Conservation (phyloP, 2,113 vertebrate species). For the Ceyx melanurus region DNA sequence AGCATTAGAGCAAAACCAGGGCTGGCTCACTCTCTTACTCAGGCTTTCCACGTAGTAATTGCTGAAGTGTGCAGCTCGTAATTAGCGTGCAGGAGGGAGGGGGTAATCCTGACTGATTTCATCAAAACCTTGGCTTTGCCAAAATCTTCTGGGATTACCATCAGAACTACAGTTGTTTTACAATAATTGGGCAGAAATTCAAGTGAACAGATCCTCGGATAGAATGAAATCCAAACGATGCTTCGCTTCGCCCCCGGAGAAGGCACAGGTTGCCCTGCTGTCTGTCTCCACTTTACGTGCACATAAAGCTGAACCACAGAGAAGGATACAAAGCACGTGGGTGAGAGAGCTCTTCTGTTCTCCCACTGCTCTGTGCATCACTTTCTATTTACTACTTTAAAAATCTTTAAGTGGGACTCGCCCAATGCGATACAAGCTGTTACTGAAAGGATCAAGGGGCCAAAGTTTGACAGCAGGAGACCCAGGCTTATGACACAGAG, state of each 20-base stretch:
- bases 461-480: constrained; percentile 19
- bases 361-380: background rate
- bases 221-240: background rate
- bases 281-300: accelerated
- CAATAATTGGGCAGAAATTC: constrained; percentile 9
- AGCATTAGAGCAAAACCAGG: background rate
- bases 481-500: background rate
- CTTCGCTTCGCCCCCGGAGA: background rate
- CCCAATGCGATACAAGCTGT: background rate
- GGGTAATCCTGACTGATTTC: background rate
- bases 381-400: background rate
- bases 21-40: background rate
- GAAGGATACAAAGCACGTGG: background rate
- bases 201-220: background rate
- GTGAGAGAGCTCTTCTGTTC: background rate
- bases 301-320: background rate
- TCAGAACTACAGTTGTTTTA: background rate
- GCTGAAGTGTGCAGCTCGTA: background rate
- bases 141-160: background rate
- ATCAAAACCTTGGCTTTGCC: constrained; percentile 5
- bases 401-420: background rate
- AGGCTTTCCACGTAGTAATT: background rate
- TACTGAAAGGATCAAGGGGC: constrained; percentile 15
- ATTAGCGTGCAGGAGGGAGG: background rate
- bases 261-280: background rate